Evolutionary conservation across 2,113 vertebrate genomes (phyloP).

Genomic region (Pseudopipra pipra): DNA sequence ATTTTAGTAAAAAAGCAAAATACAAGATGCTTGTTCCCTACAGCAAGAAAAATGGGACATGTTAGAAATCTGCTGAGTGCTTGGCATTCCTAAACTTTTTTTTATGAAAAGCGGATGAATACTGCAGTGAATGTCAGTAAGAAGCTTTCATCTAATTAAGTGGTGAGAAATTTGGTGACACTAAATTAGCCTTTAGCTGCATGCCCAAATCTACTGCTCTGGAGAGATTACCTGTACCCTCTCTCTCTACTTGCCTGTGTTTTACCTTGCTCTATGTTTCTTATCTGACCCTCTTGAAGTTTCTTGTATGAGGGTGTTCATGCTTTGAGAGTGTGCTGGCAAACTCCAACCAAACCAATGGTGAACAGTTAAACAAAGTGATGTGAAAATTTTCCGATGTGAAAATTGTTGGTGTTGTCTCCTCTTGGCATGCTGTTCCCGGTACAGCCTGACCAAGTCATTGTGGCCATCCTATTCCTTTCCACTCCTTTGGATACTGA

Average conservation of each 20-base stretch:
- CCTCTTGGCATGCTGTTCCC: background rate
- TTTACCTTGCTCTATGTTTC: background rate
- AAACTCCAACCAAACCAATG: background rate
- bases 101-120: background rate
- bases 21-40: background rate
- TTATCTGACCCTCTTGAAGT: background rate
- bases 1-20: background rate
- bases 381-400: background rate
- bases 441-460: background rate
- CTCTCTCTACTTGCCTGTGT: accelerated
- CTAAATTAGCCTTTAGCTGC: background rate
- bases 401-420: background rate
- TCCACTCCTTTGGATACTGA: background rate
- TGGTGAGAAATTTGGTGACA: background rate
- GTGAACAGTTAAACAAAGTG: background rate
- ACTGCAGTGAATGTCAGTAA: background rate
- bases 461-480: background rate
- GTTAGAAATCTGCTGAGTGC: background rate
- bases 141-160: background rate
- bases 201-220: background rate
- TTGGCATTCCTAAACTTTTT: background rate
- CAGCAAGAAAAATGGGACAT: background rate
- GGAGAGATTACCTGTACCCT: background rate
- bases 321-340: background rate
- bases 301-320: background rate